Evolutionary conservation across 2,113 vertebrate species (phyloP).

Genomic region (Tretioscincus oriximinensis): DNA sequence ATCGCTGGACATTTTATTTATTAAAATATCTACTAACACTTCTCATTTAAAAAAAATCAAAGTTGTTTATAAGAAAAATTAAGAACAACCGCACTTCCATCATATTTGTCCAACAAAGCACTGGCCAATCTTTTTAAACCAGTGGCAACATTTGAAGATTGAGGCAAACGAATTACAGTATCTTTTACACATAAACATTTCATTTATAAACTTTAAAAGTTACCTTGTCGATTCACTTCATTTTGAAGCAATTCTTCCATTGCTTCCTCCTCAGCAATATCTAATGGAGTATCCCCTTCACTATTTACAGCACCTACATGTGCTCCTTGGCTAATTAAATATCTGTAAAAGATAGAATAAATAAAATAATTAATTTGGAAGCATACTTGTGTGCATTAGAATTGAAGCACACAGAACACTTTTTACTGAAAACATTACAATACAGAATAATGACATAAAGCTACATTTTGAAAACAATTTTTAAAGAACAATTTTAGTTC

Average conservation of each 20-base stretch:
- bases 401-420: neutral
- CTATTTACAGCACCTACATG: slow-evolving; percentile 96
- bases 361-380: slow-evolving; percentile 16
- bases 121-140: too few species aligned
- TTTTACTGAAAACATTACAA: neutral
- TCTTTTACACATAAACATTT: neutral
- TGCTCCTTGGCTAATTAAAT: slow-evolving; percentile 94
- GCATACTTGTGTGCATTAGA: neutral
- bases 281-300: slow-evolving; percentile 97
- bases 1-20: too few species aligned
- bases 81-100: too few species aligned
- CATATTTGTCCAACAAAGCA: too few species aligned
- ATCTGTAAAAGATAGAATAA: slow-evolving; percentile 74
- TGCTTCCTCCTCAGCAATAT: slow-evolving; percentile 96
- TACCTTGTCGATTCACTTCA: slow-evolving; percentile 98
- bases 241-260: slow-evolving; percentile 98
- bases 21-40: neutral
- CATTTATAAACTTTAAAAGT: slow-evolving; percentile 22
- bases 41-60: neutral
- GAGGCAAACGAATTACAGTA: neutral
- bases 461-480: neutral
- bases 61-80: too few species aligned
- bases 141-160: neutral
- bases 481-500: too few species aligned
- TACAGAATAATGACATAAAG: neutral